These are phyloP conservation scores for Podocnemis expansa DNA, from an alignment of 2,113 vertebrate genomes.

Conservation along the genomic window DNA sequence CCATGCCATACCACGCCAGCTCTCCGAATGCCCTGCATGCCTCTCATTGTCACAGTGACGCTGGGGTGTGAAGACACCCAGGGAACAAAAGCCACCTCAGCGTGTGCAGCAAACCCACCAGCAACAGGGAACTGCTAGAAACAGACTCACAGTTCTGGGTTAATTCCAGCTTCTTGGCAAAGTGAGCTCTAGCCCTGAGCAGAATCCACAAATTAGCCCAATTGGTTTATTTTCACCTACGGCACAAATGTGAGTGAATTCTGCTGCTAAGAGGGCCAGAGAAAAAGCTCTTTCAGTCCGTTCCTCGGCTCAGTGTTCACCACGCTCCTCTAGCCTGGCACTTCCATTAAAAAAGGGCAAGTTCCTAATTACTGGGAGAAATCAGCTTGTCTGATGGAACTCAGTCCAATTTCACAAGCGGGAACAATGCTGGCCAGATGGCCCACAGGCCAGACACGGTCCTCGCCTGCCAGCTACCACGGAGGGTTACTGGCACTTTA, in stretches of 20 bases:
- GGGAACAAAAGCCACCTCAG: neutral
- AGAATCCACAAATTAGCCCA: neutral
- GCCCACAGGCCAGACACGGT: neutral
- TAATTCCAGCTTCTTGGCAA: neutral
- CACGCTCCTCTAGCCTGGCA: fast-evolving
- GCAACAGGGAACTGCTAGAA: fast-evolving
- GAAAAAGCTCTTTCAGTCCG: neutral
- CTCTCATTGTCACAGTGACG: fast-evolving
- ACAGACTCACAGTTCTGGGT: neutral
- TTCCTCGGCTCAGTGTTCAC: fast-evolving
- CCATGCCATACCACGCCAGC: no score
- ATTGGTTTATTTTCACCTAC: neutral
- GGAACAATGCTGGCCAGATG: neutral
- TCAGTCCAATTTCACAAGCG: neutral
- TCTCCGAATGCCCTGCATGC: fast-evolving
- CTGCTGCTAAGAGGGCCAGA: constrained; percentile 29
- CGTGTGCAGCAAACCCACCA: fast-evolving
- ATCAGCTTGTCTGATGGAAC: neutral
- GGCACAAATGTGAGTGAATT: constrained; percentile 17
- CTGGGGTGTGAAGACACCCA: fast-evolving
- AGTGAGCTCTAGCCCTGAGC: neutral
- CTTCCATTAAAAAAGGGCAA: neutral
- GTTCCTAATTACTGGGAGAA: neutral
- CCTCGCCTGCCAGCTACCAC: neutral
- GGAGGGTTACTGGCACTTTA: neutral